A percentile compares a stretch with the other conserved stretches of the same genome.
Conservation (phyloP, 2,888 invertebrate genomes). For the Leptinotarsa tumamoca region DNA sequence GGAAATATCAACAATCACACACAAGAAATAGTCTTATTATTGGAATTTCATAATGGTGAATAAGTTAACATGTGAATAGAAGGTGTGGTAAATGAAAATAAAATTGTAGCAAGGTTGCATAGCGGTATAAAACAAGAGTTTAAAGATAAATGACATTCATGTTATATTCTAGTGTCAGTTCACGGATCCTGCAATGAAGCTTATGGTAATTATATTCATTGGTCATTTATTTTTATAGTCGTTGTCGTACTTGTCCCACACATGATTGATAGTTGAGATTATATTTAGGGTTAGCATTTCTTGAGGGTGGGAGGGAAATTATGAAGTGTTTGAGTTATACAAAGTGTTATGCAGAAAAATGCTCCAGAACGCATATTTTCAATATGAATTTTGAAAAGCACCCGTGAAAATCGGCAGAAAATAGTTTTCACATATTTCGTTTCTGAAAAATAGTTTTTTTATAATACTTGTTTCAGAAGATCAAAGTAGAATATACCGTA, state of each 20-base stretch:
- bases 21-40: constrained; percentile 12
- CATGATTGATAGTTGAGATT: background rate
- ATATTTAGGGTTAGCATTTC: background rate
- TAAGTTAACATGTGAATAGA: constrained; percentile 47
- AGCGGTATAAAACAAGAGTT: constrained; percentile 61
- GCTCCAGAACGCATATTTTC: too few species aligned
- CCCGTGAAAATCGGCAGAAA: too few species aligned
- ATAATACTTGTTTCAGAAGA: too few species aligned
- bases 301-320: background rate
- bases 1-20: constrained; percentile 12
- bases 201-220: constrained; percentile 53
- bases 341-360: background rate
- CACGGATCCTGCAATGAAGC: constrained; percentile 53
- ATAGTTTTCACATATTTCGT: too few species aligned
- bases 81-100: constrained; percentile 55
- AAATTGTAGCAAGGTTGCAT: constrained; percentile 62
- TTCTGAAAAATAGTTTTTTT: too few species aligned
- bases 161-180: constrained; percentile 54
- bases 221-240: constrained; percentile 27
- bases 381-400: too few species aligned
- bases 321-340: background rate
- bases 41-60: constrained; percentile 48
- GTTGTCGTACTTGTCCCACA: background rate
- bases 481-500: too few species aligned
- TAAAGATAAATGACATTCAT: constrained; percentile 54